phyloP scores from a whole-genome alignment of 2,113 vertebrate genomes.

The Chaetorhynchus papuensis region DNA sequence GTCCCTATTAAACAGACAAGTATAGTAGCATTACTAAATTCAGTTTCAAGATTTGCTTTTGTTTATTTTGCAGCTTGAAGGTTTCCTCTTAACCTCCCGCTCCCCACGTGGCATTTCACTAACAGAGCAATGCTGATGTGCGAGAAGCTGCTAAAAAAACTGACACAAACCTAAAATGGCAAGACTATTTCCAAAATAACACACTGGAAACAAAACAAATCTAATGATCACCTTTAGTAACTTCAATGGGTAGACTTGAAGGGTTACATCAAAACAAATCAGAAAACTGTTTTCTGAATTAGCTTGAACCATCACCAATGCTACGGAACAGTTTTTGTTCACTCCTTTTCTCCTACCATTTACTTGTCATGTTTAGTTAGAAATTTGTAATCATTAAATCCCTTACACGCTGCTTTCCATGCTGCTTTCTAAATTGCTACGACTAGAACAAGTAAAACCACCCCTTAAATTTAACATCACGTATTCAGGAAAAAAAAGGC shows the following conservation, averaged over 20 bases:
- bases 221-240: neutral
- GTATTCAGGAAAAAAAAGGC: neutral
- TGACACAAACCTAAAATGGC: neutral
- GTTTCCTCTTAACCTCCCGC: neutral
- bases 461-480: neutral
- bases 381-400: neutral
- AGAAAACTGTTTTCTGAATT: neutral
- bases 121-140: neutral
- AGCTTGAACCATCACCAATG: neutral
- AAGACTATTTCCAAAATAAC: neutral
- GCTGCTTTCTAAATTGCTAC: neutral
- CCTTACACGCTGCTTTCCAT: neutral
- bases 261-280: conserved; percentile 17
- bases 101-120: neutral
- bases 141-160: neutral
- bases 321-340: neutral
- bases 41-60: neutral
- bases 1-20: neutral
- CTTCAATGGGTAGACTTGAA: neutral
- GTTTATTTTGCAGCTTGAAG: neutral
- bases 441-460: neutral
- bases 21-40: neutral
- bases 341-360: neutral
- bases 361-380: neutral
- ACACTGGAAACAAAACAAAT: neutral